Conservation (phyloP, 2,888 invertebrate genomes). For the Torymus texanus region DNA sequence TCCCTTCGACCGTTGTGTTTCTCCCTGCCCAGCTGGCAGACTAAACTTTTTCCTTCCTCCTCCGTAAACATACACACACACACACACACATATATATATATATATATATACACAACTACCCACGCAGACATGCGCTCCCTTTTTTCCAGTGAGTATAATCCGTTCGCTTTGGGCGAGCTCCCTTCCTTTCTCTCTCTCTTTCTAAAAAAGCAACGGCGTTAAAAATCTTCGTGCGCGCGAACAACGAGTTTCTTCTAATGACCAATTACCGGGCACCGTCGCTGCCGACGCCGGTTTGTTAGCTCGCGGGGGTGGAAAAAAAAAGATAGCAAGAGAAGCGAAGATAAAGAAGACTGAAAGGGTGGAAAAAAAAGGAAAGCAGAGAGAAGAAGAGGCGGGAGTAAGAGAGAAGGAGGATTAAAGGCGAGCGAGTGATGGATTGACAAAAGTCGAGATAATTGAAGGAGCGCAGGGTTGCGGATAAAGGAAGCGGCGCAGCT, state of each 20-base stretch:
- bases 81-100: too few species aligned
- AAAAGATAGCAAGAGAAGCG: neutral
- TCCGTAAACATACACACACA: neutral
- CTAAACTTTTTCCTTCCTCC: neutral
- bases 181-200: neutral
- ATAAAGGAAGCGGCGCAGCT: neutral
- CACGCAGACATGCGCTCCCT: too few species aligned
- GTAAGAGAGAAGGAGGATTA: neutral
- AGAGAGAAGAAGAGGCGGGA: neutral
- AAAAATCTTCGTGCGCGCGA: neutral
- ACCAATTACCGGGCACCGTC: slow-evolving; percentile 40
- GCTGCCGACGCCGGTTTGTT: slow-evolving; percentile 30
- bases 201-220: neutral
- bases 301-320: slow-evolving; percentile 18
- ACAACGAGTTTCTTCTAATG: slow-evolving; percentile 53
- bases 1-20: slow-evolving; percentile 11
- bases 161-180: neutral
- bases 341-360: slow-evolving; percentile 2
- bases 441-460: slow-evolving; percentile 24
- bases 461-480: slow-evolving; percentile 1
- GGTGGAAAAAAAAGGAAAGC: slow-evolving; percentile 5
- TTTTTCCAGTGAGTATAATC: too few species aligned
- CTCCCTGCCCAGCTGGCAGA: neutral
- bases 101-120: too few species aligned
- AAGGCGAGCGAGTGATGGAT: neutral